Base-by-base conservation (phyloP, 1,140 invertebrate species). In the Whitmania pigra region DNA sequence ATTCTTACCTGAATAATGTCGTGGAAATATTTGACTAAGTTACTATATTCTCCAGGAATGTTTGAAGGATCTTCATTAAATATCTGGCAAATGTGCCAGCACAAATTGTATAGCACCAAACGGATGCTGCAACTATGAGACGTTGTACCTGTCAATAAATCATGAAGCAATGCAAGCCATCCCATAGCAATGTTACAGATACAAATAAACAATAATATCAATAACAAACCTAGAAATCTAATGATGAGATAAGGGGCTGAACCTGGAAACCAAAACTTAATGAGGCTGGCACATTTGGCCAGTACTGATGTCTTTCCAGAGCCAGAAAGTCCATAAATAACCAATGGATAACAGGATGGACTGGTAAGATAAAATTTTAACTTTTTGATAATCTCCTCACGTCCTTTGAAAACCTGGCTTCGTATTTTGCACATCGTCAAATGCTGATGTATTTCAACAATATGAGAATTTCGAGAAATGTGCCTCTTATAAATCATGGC, bases 391-490 rank as follows among this genome's bases (percentile, higher is more conserved):
- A 88, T 89, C 71, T 90, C 88, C 80, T 92, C 89, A 68, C 93
- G 85, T 0, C 93, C 93, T 79, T 93, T 92, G 82, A 95, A 96
- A 27, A 94, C 90, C 81, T 89, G 89, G 3, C 94, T 92, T 15
- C 91, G 92, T 82, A 93, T 94, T 78, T 92, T 94, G 77, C 92
- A 94, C 57, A 92, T 91, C 77, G 94, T 92, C 15, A 95, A 84
- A 86, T 96, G 93, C 79, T 96, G 93, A 40, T 96, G 84, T 71
- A 96, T 92, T 83, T 97, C 93, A 3, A 93, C 75, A 43, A 75
- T 73, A 68, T 74, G 69, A 9, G 69, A 53, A 53, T 70, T 70
- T 36, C 69, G 40, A n/a, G 69, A 53, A 53, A 70, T 70, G 53
- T 53, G 43, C 17, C 69, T 36, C 22, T 53, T 27, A 22, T 70